Base-by-base conservation (phyloP, 1,140 invertebrate species). In the Drosophila mayri region DNA sequence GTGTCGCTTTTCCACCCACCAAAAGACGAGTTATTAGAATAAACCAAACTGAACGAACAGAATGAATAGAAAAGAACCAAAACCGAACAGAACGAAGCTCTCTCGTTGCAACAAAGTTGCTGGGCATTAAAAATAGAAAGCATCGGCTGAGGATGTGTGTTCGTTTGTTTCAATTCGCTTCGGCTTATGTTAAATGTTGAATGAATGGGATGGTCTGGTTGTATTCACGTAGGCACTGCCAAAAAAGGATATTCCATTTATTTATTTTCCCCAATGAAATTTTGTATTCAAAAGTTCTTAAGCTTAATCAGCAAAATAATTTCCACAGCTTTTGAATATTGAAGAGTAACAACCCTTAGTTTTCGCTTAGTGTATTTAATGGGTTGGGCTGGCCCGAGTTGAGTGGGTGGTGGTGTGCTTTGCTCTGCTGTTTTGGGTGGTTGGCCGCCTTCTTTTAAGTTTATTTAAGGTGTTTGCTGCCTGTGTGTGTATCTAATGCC, bases 381-480 rank as follows among this genome's bases (percentile, higher is more conserved):
- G 63, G 66, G 47, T 52, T 72, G 70, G 54, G 55, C 70, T 28
- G 54, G 43, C n/a, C 16, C 37, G 1, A 38, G 35, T 16, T 11
- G 25, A 49, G 37, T 72, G 67, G 66, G 67, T 50, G 44, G 70
- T 72, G 43, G 25, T 44, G 12, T 59, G 59, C 57, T 37, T 14
- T 16, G 40, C 18, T 22, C 60, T 47, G 65, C 61, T 65, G 63
- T 68, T 37, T 67, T 28, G 62, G 65, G 62, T 50, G 66, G 66
- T 44, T 72, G 66, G 70, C 52, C 30, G 54, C 44, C 63, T 60
- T 72, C 52, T 72, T 72, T 72, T 72, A 60, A 72, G 68, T 72
- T 71, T 72, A 72, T 72, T 73, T 73, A 73, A 73, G 70, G 67
- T 72, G 68, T 37, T 43, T 70, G n/a, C 37, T 44, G 28, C 18